phyloP scores from a whole-genome alignment of 2,888 invertebrate species.

The Dendrolimus pini region DNA sequence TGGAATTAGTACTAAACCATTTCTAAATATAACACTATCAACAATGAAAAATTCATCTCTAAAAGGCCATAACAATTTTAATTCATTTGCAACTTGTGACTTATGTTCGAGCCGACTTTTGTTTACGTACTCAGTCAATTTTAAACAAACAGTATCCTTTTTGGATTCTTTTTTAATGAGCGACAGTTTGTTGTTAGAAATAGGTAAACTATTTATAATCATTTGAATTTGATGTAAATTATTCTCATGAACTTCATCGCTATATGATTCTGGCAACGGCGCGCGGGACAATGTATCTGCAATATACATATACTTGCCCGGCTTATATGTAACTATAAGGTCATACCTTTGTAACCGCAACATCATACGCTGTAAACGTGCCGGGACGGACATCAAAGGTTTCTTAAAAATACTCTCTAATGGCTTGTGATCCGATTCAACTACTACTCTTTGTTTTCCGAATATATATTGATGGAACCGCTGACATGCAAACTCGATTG shows the following conservation, averaged over 20 bases:
- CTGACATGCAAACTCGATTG: slow-evolving; percentile 15
- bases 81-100: no score
- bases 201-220: no score
- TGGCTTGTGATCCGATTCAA: slow-evolving; percentile 5
- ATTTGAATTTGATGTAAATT: no score
- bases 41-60: no score
- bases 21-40: no score
- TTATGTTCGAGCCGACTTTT: no score
- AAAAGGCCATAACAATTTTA: no score
- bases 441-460: slow-evolving; percentile 4
- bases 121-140: no score
- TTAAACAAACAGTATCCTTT: no score
- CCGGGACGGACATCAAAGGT: slow-evolving; percentile 6
- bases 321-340: slow-evolving; percentile 17
- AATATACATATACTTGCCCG: slow-evolving; percentile 12
- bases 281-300: slow-evolving; percentile 9
- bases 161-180: no score
- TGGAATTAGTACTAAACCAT: slow-evolving; percentile 4
- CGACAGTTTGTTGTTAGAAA: no score
- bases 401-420: slow-evolving; percentile 4
- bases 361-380: slow-evolving; percentile 22
- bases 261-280: not conserved
- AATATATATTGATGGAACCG: slow-evolving; percentile 11
- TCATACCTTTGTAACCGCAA: slow-evolving; percentile 18
- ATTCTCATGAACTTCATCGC: not conserved